Evolutionary conservation across 1,140 invertebrate species (phyloP), one percentile per base, ranked within the genome.

Genomic region (Drosophila lacteicornis): DNA sequence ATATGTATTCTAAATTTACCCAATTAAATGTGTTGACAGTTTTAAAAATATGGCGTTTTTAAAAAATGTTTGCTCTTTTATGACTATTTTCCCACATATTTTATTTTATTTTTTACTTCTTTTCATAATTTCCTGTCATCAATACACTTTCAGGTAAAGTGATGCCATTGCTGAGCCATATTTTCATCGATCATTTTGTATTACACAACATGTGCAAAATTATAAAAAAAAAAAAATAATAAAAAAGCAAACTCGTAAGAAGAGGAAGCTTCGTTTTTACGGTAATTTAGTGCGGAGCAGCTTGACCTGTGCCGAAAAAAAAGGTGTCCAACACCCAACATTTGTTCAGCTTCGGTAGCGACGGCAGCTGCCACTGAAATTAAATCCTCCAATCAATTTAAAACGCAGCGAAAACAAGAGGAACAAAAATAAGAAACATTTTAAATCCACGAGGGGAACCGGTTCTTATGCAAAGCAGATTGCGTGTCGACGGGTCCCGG

Each of bases 351-450:
- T 73, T 60, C 70, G 68, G 70, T 73, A 76, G 65, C 79, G 15
- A 63, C 68, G 67, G 80, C 84, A 87, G 84, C 84, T 87, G 84
- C 84, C 80, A 83, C 80, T 87, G 84, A 87, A 87, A 87, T 88
- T 88, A 87, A 87, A 87, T 87, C 84, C 84, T 84, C 84, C 84
- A 87, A 87, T 87, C 84, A 87, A 87, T 87, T 87, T 87, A 88
- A 83, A 83, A 74, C 71, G 68, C 62, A 47, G 55, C 47, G 56
- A 59, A 42, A 61, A 57, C 40, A 50, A 45, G 55, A 58, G 45
- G 0, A 70, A 45, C 45, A 59, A 38, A 59, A 62, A 69, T 69
- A 22, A 56, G 59, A 50, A 51, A 79, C 49, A 62, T 69, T 79
- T 68, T 68, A 84, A 79, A 83, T 71, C 61, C 70, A 84, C 82